Evolutionary conservation across 1,140 invertebrate genomes (phyloP).

Genomic region (Parapsyche elsis): DNA sequence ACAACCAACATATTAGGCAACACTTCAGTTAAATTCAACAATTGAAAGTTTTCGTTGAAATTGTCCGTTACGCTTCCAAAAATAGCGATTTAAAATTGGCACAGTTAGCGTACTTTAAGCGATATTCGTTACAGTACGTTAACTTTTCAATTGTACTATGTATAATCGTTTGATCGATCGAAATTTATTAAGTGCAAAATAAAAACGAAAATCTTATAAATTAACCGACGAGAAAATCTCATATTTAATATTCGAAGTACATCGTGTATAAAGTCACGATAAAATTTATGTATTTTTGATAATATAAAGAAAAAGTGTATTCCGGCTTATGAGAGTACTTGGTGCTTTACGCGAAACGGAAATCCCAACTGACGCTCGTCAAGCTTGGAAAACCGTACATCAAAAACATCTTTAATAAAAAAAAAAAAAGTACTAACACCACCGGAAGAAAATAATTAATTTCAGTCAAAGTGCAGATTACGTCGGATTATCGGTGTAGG

Average conservation of each 20-base stretch:
- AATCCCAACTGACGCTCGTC: constrained; percentile 2
- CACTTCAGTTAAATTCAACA: too few relatives aligned
- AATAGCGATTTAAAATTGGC: background rate
- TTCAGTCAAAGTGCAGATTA: constrained; percentile 36
- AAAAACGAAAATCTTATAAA: too few relatives aligned
- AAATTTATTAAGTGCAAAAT: background rate
- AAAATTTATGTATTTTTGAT: too few relatives aligned
- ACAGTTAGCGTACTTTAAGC: background rate
- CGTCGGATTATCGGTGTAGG: constrained; percentile 17
- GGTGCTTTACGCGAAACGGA: background rate
- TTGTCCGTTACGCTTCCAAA: background rate
- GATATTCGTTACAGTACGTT: background rate
- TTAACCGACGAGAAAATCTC: too few relatives aligned
- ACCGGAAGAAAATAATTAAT: constrained; percentile 36
- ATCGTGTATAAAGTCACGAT: too few relatives aligned
- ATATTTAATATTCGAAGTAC: too few relatives aligned
- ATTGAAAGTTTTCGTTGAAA: too few relatives aligned
- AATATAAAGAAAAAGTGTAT: too few relatives aligned
- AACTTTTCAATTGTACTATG: background rate
- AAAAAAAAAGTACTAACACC: constrained; percentile 12
- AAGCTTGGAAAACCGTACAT: background rate
- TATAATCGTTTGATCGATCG: background rate
- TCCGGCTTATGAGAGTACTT: too few relatives aligned
- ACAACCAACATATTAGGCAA: too few relatives aligned
- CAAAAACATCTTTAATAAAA: constrained; percentile 20